Evolutionary conservation across 1,140 invertebrate genomes (phyloP).

Genomic region (Linepithema humile): DNA sequence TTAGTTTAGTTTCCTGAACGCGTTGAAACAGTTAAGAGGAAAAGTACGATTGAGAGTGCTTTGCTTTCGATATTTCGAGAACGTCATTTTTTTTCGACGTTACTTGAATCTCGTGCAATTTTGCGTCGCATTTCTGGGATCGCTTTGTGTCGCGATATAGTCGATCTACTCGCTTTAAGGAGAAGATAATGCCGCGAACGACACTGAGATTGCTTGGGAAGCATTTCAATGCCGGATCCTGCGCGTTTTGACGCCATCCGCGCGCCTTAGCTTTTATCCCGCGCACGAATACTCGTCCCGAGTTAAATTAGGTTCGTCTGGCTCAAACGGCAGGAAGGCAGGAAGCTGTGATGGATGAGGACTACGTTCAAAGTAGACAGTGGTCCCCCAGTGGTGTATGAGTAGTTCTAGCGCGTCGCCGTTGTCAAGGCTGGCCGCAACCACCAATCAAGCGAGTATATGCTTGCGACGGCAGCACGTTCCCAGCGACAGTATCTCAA

Average conservation of each 20-base stretch:
- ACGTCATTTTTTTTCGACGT: not conserved
- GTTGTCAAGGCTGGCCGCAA: not conserved
- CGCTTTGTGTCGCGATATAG: not conserved
- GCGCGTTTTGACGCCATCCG: not conserved
- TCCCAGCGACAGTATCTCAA: not conserved
- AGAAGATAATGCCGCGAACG: not conserved
- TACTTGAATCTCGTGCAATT: not conserved
- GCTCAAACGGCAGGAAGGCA: slow-evolving; percentile 29
- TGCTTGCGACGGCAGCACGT: not conserved
- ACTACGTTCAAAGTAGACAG: not conserved
- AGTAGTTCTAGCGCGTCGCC: not conserved
- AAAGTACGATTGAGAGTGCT: not conserved
- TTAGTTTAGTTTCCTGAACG: not conserved
- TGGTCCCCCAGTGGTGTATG: not conserved
- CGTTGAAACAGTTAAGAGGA: not conserved
- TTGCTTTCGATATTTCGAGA: not conserved
- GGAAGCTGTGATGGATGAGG: not conserved
- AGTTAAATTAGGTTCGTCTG: slow-evolving; percentile 36
- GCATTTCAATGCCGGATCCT: not conserved
- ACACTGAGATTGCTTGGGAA: not conserved
- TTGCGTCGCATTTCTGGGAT: not conserved
- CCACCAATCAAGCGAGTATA: not conserved
- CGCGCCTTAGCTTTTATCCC: not conserved
- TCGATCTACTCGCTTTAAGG: not conserved
- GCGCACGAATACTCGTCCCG: not conserved